Evolutionary conservation across 2,797 vertebrate species (phyloP).

Genomic region (Hemitrygon akajei): DNA sequence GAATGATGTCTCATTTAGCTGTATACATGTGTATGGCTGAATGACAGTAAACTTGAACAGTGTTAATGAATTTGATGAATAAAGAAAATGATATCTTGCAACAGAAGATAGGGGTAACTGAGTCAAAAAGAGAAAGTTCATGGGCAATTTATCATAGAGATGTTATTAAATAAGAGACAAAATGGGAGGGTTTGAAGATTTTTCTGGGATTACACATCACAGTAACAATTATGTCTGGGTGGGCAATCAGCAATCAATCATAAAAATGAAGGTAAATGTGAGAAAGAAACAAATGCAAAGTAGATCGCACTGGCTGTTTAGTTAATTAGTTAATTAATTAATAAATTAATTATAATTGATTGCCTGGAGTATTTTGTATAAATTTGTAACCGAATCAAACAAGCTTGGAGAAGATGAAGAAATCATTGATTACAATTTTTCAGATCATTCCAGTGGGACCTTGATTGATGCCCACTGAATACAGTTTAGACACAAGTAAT

Average conservation of each 20-base stretch:
- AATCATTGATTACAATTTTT: conserved; percentile 40
- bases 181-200: not conserved
- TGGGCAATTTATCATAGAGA: not conserved
- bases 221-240: not conserved
- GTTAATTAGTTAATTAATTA: not conserved
- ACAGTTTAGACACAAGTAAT: not conserved
- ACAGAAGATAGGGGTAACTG: not conserved
- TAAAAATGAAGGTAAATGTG: not conserved
- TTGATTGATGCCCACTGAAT: not conserved
- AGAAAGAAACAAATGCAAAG: not conserved
- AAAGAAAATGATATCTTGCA: not conserved
- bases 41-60: too few relatives aligned
- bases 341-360: not conserved
- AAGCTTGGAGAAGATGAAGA: not conserved
- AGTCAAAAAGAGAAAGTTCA: not conserved
- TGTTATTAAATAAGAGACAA: not conserved
- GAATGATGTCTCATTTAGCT: too few relatives aligned
- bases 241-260: not conserved
- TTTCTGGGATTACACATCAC: not conserved
- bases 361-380: conserved; percentile 1
- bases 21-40: too few relatives aligned
- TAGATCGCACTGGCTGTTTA: not conserved
- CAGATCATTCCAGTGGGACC: not conserved
- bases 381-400: not conserved
- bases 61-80: not conserved